Conservation (phyloP, 2,797 vertebrate genomes). For the Notolabrus celidotus region DNA sequence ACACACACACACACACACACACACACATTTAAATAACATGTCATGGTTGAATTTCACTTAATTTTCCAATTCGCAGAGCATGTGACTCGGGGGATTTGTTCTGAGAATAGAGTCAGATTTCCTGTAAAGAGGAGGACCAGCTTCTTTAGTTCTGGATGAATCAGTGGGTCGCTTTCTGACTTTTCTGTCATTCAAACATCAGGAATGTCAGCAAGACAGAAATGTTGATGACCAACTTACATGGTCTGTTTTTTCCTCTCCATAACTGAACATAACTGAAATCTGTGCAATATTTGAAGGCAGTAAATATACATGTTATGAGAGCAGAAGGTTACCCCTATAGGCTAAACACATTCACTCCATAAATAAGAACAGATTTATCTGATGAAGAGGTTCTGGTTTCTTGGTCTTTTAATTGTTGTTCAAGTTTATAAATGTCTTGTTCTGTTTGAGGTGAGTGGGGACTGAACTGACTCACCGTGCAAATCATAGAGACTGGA, state of each 20-base stretch:
- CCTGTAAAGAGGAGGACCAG: background rate
- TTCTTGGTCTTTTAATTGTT: background rate
- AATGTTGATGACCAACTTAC: slow-evolving; percentile 1
- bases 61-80: background rate
- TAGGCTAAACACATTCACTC: no score
- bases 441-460: background rate
- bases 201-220: background rate
- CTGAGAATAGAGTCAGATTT: background rate
- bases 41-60: background rate
- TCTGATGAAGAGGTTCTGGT: background rate
- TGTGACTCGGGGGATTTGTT: background rate
- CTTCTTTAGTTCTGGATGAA: background rate
- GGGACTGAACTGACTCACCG: slow-evolving; percentile 8
- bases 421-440: background rate
- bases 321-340: background rate
- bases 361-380: background rate
- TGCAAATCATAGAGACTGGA: slow-evolving; percentile 46
- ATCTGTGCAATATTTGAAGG: slow-evolving; percentile 1
- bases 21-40: background rate
- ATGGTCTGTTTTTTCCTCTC: background rate
- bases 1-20: background rate
- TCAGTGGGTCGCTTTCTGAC: background rate
- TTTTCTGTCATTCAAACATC: slow-evolving; percentile 2
- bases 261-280: no score
- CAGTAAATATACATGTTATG: background rate